Percentiles rank a stretch among this genome's conserved stretches.
phyloP scores from a whole-genome alignment of 2,888 invertebrate species.

The Platyscelio sp. region DNA sequence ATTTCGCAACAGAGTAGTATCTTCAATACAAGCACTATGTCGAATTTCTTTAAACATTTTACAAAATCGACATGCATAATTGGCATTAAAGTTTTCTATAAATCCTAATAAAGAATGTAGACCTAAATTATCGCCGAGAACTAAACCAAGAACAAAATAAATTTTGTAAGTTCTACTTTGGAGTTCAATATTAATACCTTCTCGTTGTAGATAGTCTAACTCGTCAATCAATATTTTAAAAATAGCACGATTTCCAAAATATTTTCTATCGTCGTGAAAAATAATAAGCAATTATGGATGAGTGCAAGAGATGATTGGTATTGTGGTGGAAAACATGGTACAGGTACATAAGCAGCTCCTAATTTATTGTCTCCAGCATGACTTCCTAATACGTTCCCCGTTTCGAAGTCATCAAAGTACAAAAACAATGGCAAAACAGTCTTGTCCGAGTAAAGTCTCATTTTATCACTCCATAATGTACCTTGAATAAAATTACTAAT shows the following conservation, averaged over 20 bases:
- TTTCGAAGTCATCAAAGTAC: constrained; percentile 43
- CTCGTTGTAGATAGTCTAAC: neutral
- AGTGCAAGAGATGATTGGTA: constrained; percentile 7
- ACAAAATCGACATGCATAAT: constrained; percentile 65
- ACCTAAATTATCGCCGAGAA: constrained; percentile 21
- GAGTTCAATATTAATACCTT: constrained; percentile 49
- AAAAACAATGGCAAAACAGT: constrained; percentile 29
- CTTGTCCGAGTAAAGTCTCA: neutral
- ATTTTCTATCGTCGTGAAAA: constrained; percentile 30
- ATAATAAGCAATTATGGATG: constrained; percentile 27
- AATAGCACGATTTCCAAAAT: constrained; percentile 24
- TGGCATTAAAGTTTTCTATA: constrained; percentile 60
- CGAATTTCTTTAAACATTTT: neutral
- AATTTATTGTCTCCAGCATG: constrained; percentile 16
- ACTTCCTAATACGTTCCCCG: constrained; percentile 17
- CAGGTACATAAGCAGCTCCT: constrained; percentile 22
- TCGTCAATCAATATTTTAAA: constrained; percentile 24
- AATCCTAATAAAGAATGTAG: constrained; percentile 27
- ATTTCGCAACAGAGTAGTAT: neutral
- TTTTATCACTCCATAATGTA: constrained; percentile 16
- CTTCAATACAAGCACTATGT: constrained; percentile 11
- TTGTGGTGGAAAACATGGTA: constrained; percentile 37
- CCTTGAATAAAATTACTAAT: constrained; percentile 33
- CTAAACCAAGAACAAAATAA: constrained; percentile 16
- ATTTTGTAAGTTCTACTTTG: constrained; percentile 17